Evolutionary conservation across 2,888 invertebrate species (phyloP), one percentile per base, ranked within the genome.

Genomic region (Amblyteles armatorius): DNA sequence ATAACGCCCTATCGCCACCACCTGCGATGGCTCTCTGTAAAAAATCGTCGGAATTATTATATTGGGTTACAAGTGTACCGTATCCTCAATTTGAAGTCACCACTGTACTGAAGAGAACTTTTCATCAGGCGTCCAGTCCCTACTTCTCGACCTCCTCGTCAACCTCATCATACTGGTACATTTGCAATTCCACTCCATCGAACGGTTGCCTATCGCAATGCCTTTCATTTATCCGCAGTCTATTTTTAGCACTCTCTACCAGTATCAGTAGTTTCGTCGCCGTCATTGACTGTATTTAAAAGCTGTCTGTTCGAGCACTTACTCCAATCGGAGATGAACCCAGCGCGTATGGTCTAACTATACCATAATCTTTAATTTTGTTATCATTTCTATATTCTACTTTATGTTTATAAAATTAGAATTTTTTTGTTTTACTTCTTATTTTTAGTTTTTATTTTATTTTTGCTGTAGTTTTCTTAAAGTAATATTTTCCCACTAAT

Each of bases 241-340:
- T 55, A 73, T 36, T 22, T 60, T 1, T 80, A 73, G 73, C 40
- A 72, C 9, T 29, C 48, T 7, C 63, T 80, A 1, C 80, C 80
- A 3, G 0, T 33, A 9, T 9, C 52, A 5, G n/a, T 48, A 44
- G 40, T 19, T 5, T 19, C 19, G 22, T 19, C 68, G 9, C 48
- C 68, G 0, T 19, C 55, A 4, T 6, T 55, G 0, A 9, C n/a
- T 0, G 2, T 9, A 0, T 55, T 55, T 3, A 55, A 55, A 9
- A 22, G 7, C 2, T 22, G 22, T 2, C 55, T 55, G 0, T 55
- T 19, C 0, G 22, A n/a, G 9, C 9, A 55, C 9, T 2, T 55
- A 1, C 11, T 50, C 0, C 9, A 40, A 19, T 0, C 19, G 9
- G 55, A 19, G 7, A 22, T 6, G 9, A 6, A 55, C 7, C 22